These are phyloP conservation scores for Keiferia lycopersicella DNA, from an alignment of 2,888 invertebrate genomes.

Conservation along the genomic window DNA sequence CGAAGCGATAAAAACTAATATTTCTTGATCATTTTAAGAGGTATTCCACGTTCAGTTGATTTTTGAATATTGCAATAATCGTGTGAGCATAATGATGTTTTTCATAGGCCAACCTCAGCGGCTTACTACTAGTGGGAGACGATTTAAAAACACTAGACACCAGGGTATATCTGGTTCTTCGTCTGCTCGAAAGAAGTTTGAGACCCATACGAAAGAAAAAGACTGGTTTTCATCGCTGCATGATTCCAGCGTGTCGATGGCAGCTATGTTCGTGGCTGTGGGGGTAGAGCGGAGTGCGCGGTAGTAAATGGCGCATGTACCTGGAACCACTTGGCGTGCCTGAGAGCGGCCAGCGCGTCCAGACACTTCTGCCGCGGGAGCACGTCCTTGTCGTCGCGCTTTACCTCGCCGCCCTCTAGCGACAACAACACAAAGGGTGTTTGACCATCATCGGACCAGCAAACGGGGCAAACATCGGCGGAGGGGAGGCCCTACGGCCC, in stretches of 20 bases:
- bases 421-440: slow-evolving; percentile 86
- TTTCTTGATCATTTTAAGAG: neutral
- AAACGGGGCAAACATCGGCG: slow-evolving; percentile 76
- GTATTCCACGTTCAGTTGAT: neutral
- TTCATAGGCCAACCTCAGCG: too few species aligned
- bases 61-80: neutral
- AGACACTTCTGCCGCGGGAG: slow-evolving; percentile 99
- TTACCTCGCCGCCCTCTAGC: slow-evolving; percentile 83
- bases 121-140: too few species aligned
- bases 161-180: too few species aligned
- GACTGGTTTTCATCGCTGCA: neutral
- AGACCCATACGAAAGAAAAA: neutral
- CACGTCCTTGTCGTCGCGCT: slow-evolving; percentile 93
- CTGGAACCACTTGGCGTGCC: slow-evolving; percentile 99
- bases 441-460: slow-evolving; percentile 85
- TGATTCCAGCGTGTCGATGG: neutral
- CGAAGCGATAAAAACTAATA: slow-evolving; percentile 2
- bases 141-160: too few species aligned
- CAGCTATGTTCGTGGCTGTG: slow-evolving; percentile 21
- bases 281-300: slow-evolving; percentile 60
- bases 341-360: slow-evolving; percentile 99
- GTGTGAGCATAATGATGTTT: too few species aligned
- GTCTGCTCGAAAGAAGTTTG: too few species aligned
- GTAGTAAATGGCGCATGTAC: slow-evolving; percentile 83
- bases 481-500: slow-evolving; percentile 19